Conservation (phyloP, 2,888 invertebrate genomes). For the Morinoia aosen region DNA sequence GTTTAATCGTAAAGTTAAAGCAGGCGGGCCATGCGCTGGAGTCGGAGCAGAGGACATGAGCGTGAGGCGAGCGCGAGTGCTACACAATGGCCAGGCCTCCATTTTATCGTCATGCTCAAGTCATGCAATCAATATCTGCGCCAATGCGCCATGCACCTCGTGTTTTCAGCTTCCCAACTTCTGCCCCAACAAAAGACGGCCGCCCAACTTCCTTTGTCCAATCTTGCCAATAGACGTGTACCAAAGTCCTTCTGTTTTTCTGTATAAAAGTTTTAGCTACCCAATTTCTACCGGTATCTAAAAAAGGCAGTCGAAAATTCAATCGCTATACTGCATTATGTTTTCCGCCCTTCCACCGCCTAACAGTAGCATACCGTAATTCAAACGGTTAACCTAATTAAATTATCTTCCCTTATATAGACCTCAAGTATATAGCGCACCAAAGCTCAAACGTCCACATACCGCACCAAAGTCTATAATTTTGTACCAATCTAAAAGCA, state of each 20-base stretch:
- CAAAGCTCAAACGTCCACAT: not conserved
- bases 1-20: not conserved
- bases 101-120: slow-evolving; percentile 38
- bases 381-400: not conserved
- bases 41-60: not conserved
- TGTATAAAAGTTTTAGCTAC: not conserved
- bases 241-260: not conserved
- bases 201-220: not conserved
- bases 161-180: not conserved
- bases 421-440: not conserved
- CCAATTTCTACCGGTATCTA: not conserved
- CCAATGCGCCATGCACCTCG: not conserved
- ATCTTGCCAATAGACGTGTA: not conserved
- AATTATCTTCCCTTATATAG: not conserved
- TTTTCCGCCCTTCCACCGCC: not conserved
- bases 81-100: slow-evolving; percentile 25
- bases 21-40: not conserved
- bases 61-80: not conserved
- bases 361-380: not conserved
- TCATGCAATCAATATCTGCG: slow-evolving; percentile 37
- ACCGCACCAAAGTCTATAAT: too few species aligned
- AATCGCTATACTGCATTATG: not conserved
- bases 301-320: not conserved
- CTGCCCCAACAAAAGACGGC: not conserved
- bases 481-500: not conserved